Base-by-base conservation (phyloP, 2,797 vertebrate genomes). In the Sarcophilus harrisii region DNA sequence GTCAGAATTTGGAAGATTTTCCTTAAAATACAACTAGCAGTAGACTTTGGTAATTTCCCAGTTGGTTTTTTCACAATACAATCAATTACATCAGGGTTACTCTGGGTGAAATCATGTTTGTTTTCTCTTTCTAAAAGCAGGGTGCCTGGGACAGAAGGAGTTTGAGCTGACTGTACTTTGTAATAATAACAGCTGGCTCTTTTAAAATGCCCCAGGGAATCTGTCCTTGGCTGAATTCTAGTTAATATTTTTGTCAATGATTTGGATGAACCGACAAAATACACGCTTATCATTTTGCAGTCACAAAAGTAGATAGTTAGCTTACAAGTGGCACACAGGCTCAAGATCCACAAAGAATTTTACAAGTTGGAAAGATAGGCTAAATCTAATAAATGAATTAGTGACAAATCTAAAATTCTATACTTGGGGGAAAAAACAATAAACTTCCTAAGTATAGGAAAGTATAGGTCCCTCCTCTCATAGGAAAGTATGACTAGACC, bases 191-290 rank as follows among this genome's bases (percentile, higher is more conserved):
- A 87, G 38, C 21, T 87, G 38, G 73, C 73, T 87, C 73, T 87
- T 24, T 45, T 45, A 87, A 38, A 10, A 87, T 27, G 38, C 73
- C 73, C 38, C 21, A 49, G 38, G 38, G 73, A 49, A 49, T 87
- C 21, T 87, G 4, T 87, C 38, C 66, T 87, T 87, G 73, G 38
- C 38, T 87, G 73, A 87, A 24, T 87, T 38, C 73, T 49, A 24
- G 73, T 87, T 87, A 87, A 87, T 87, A 87, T 87, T 87, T 87
- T 87, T 87, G 73, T 87, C 73, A 49, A 49, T 87, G 73, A 87
- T 21, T 87, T 87, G 73, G 73, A 87, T 87, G 21, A 87, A 45
- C 21, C 0, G 3, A 87, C 45, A 49, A 38, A 87, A 87, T 45
- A 45, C 73, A 49, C 21, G 73, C 38, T 12, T 87, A 49, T 87